Conservation (phyloP, 1,140 invertebrate species). For the Portunus trituberculatus region DNA sequence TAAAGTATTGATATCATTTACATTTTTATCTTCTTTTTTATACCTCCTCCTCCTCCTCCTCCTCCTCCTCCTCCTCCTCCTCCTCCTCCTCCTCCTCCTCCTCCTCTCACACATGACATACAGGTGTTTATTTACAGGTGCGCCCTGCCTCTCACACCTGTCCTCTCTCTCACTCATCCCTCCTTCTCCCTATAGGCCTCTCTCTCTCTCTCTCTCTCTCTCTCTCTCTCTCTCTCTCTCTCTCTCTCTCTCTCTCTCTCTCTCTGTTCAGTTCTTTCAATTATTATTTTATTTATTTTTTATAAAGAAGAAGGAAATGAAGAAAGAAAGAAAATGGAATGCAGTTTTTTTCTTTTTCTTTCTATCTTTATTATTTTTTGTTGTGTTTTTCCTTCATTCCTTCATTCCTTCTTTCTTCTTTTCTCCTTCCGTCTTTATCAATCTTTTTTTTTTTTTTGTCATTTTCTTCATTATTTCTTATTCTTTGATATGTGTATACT, state of each 20-base stretch:
- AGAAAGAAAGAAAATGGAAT: no score
- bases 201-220: not conserved
- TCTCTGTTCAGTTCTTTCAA: not conserved
- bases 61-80: slow-evolving; percentile 3
- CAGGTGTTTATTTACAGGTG: not conserved
- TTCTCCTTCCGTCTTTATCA: no score
- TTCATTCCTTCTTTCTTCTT: no score
- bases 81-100: slow-evolving; percentile 6
- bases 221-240: not conserved
- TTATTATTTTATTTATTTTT: not conserved
- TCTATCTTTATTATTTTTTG: not conserved
- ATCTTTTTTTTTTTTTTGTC: no score
- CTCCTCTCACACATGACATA: not conserved
- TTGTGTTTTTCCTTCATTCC: no score
- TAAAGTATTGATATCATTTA: no score
- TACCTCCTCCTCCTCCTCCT: not conserved
- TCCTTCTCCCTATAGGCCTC: not conserved
- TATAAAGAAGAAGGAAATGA: not conserved
- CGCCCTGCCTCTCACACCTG: no score
- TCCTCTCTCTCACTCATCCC: no score
- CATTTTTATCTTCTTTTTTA: no score
- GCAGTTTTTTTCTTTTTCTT: no score
- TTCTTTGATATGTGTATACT: no score
- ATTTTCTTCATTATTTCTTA: no score
- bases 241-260: slow-evolving; percentile 25